Percentiles rank a stretch among this genome's conserved stretches.
Evolutionary conservation across 2,113 vertebrate species (phyloP).

Genomic region (Hippolais icterina): DNA sequence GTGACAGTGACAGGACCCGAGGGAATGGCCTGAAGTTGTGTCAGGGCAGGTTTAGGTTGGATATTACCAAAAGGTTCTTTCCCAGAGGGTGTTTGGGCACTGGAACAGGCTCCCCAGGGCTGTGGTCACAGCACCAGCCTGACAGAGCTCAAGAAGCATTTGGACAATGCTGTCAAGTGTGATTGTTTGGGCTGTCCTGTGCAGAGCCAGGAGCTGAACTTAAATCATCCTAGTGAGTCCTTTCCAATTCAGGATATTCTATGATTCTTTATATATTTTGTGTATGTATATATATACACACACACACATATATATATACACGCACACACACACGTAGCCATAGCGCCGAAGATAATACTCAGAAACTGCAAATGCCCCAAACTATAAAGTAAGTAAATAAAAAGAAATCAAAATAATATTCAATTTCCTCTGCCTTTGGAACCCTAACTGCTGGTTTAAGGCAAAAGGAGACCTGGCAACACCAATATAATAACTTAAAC

Average conservation of each 20-base stretch:
- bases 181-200: background rate
- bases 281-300: no score
- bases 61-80: fast-evolving
- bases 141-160: fast-evolving
- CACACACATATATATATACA: no score
- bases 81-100: background rate
- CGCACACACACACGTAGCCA: no score
- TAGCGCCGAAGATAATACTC: background rate
- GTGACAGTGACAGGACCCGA: fast-evolving
- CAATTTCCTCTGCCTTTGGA: background rate
- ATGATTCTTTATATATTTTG: background rate
- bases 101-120: background rate
- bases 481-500: background rate
- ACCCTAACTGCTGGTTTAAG: background rate
- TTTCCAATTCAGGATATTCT: background rate
- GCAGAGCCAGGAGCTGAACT: background rate
- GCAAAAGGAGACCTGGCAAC: background rate
- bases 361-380: background rate
- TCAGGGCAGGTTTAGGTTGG: background rate
- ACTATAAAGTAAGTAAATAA: background rate
- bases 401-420: background rate
- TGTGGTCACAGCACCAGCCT: background rate
- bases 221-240: background rate
- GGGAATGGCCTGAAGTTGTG: background rate
- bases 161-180: background rate